Conservation (phyloP, 2,797 vertebrate species). For the Oryzias dopingdopingensis region DNA sequence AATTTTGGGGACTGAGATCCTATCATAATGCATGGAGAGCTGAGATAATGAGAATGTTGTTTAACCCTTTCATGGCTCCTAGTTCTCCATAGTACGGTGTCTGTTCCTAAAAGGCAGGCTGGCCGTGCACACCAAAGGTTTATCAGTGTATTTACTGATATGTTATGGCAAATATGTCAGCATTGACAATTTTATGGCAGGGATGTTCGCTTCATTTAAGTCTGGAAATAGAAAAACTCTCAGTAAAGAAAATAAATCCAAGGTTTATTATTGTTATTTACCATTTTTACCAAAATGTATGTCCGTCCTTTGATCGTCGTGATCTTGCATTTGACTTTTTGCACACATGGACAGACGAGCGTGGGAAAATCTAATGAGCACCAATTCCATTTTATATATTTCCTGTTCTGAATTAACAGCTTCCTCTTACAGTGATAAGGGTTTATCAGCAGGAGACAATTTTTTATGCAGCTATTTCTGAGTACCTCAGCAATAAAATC, state of each 20-base stretch:
- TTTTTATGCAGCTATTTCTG: conserved; percentile 40
- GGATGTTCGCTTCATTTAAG: too few relatives aligned
- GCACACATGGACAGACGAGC: conserved; percentile 7
- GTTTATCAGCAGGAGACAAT: conserved; percentile 51
- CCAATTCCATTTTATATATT: conserved; percentile 34
- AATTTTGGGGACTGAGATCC: not conserved
- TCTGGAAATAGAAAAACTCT: too few relatives aligned
- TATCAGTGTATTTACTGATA: not conserved
- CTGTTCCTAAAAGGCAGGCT: not conserved
- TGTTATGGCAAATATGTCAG: not conserved
- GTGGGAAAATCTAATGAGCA: conserved; percentile 38
- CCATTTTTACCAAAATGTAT: conserved; percentile 1
- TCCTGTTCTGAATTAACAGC: conserved; percentile 23
- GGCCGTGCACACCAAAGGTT: not conserved
- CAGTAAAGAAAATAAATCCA: too few relatives aligned
- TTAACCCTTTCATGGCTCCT: not conserved
- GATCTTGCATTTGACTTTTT: conserved; percentile 21
- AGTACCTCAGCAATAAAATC: conserved; percentile 52
- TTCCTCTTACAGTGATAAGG: conserved; percentile 34
- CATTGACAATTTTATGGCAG: too few relatives aligned
- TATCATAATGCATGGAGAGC: not conserved
- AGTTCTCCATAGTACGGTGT: not conserved
- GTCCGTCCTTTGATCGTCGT: conserved; percentile 2
- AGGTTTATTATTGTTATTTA: too few relatives aligned
- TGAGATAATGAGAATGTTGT: not conserved